Percentiles rank a stretch among this genome's conserved stretches.
Evolutionary conservation across 2,888 invertebrate genomes (phyloP).

Genomic region (Hoplodrina blanda): DNA sequence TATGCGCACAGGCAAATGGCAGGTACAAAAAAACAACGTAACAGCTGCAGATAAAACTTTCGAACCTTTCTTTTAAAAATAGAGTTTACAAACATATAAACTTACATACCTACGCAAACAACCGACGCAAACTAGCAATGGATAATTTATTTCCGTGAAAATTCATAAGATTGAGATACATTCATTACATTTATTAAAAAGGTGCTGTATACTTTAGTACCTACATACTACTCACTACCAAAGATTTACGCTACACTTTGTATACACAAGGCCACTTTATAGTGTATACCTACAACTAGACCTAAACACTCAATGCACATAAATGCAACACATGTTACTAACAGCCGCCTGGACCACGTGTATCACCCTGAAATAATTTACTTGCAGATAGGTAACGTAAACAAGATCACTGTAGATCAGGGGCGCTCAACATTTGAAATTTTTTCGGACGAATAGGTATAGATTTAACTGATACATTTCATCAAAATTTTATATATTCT

Average conservation of each 20-base stretch:
- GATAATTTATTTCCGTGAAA: no score
- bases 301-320: slow-evolving; percentile 47
- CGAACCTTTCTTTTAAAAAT: no score
- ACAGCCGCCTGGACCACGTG: slow-evolving; percentile 34
- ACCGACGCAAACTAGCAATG: no score
- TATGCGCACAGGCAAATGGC: no score
- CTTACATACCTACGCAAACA: no score
- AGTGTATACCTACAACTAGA: slow-evolving; percentile 13
- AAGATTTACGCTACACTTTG: neutral
- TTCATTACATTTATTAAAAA: no score
- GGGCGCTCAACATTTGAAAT: slow-evolving; percentile 24
- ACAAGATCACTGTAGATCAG: slow-evolving; percentile 45
- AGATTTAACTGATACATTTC: no score
- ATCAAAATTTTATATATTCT: no score
- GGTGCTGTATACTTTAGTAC: neutral
- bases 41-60: no score
- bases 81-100: no score
- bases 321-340: slow-evolving; percentile 39
- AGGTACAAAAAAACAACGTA: no score
- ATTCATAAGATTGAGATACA: no score
- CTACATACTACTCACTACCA: neutral
- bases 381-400: slow-evolving; percentile 58
- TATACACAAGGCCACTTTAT: slow-evolving; percentile 26
- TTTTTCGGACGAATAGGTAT: neutral
- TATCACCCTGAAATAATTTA: slow-evolving; percentile 61